Conservation (phyloP, 2,888 invertebrate genomes). For the Acleris literana region DNA sequence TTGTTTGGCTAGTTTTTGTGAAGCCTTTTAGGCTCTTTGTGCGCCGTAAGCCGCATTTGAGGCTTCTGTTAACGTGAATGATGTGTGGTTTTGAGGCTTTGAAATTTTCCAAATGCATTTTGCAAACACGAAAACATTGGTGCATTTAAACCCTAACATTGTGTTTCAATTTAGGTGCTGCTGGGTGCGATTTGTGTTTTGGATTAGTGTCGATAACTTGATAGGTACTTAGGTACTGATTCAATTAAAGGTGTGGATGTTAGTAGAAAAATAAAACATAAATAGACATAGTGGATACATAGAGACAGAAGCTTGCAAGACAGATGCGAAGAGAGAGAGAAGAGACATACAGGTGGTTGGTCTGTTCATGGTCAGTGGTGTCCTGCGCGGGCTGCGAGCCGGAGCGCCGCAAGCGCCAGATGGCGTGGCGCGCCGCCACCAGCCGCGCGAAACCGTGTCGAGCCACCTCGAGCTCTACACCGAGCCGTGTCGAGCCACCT, state of each 20-base stretch:
- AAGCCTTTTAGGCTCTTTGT: slow-evolving; percentile 44
- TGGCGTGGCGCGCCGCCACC: slow-evolving; percentile 88
- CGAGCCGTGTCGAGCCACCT: slow-evolving; percentile 87
- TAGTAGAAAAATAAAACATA: neutral
- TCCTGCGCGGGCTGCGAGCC: slow-evolving; percentile 79
- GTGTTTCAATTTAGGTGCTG: too few relatives aligned
- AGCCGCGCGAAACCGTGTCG: slow-evolving; percentile 88
- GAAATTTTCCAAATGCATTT: slow-evolving; percentile 14
- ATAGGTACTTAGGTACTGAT: neutral
- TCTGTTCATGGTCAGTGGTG: slow-evolving; percentile 81
- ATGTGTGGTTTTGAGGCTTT: slow-evolving; percentile 28
- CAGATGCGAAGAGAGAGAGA: slow-evolving; percentile 64
- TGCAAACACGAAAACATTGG: slow-evolving; percentile 15
- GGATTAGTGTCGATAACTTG: neutral
- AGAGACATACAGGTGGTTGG: slow-evolving; percentile 82
- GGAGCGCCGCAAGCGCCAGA: slow-evolving; percentile 86
- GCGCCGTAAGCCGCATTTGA: slow-evolving; percentile 38
- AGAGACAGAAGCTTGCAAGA: slow-evolving; percentile 52
- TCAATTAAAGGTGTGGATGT: neutral
- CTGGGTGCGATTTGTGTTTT: too few relatives aligned
- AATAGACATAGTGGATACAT: slow-evolving; percentile 43
- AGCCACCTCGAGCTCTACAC: slow-evolving; percentile 83
- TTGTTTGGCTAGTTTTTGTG: slow-evolving; percentile 52
- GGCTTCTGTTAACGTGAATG: slow-evolving; percentile 38
- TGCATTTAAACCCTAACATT: slow-evolving; percentile 1